Base-by-base conservation (phyloP, 2,797 vertebrate species). In the Thunnus albacares region DNA sequence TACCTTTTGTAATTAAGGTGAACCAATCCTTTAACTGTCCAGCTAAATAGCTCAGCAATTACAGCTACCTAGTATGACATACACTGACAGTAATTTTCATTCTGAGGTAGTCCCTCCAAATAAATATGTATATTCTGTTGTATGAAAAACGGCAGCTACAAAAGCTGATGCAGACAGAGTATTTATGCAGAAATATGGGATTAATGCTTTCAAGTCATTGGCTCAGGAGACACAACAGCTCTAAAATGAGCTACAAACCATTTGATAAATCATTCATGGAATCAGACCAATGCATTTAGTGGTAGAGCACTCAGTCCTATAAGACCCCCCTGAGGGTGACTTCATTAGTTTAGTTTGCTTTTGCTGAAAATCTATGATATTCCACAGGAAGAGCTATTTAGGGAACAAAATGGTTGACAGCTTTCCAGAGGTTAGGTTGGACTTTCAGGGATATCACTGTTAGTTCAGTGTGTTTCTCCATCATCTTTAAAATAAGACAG, bases 221-320 rank as follows among this genome's bases (percentile, higher is more conserved):
- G 79, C 85, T 90, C 85, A 45, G 85, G 83, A 92, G 85, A 92
- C 80, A 83, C 83, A 90, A 79, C 87, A 90, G 88, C 84, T 85
- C 80, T 65, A 88, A 90, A 92, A 92, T 93, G 81, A 92, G 88
- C 88, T 86, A 71, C 87, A 88, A 88, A 90, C 79, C 85, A 92
- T 90, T 90, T 90, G 89, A 90, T 92, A 84, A 94, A 93, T 94
- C 83, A 92, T 93, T 94, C 85, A 94, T 91, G 72, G 72, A 77
- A 84, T 77, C 80, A 59, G 82, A 91, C 84, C 83, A 80, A 85
- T 85, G 85, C 91, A 85, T 91, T 93, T 90, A 90, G 89, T 65
- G 88, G 77, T 85, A 87, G 84, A 87, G 86, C 84, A 82, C 89
- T 91, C 79, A 30, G 69, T 83, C 82, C 62, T 70, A 4, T 78